These are phyloP conservation scores for Blennius ocellaris DNA, from an alignment of 2,113 vertebrate genomes.

Conservation along the genomic window DNA sequence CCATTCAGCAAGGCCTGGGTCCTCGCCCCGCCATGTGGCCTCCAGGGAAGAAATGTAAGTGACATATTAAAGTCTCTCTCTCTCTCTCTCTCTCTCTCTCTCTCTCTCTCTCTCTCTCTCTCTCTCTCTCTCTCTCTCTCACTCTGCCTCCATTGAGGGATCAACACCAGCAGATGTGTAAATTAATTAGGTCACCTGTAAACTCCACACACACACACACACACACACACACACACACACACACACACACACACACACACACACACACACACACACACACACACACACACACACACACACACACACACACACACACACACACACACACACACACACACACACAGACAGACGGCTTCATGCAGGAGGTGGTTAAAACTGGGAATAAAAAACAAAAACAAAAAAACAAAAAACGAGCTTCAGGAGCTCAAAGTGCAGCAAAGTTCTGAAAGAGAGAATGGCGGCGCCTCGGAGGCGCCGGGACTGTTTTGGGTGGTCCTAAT, in stretches of 20 bases:
- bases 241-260: not conserved
- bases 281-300: not conserved
- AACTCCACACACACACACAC: slow-evolving; percentile 32
- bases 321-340: not conserved
- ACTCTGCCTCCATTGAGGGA: slow-evolving; percentile 57
- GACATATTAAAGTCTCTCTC: slow-evolving; percentile 54
- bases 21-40: slow-evolving; percentile 48
- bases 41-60: slow-evolving; percentile 54
- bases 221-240: not conserved
- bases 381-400: no score
- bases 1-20: slow-evolving; percentile 57
- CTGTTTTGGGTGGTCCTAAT: no score
- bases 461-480: no score
- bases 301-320: slow-evolving; percentile 1
- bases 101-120: slow-evolving; percentile 11
- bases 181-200: slow-evolving; percentile 69
- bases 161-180: slow-evolving; percentile 19
- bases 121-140: slow-evolving; percentile 7
- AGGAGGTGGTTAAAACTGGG: no score
- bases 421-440: no score
- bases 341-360: no score
- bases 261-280: no score
- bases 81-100: slow-evolving; percentile 38
- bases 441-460: no score
- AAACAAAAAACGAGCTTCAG: no score